Base-by-base conservation (phyloP, 2,888 invertebrate genomes). In the Cantharis nigra region DNA sequence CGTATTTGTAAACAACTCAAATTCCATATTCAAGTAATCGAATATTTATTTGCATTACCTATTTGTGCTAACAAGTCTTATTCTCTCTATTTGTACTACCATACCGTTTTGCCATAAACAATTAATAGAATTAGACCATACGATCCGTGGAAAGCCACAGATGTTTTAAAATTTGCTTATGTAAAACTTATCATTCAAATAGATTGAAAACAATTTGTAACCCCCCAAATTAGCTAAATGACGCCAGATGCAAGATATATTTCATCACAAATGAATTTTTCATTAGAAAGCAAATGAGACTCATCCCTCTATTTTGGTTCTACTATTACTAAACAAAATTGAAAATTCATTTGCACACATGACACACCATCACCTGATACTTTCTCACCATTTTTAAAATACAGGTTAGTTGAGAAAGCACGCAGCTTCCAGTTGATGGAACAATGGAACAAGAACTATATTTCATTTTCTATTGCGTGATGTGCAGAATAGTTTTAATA, bases 191-290 rank as follows among this genome's bases (percentile, higher is more conserved):
- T 74, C 73, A 20, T 74, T 70, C 69, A 71, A 75, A 75, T 30
- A 79, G 77, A 79, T 74, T 72, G 77, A 75, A 77, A 77, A 65
- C 77, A 73, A 79, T 79, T 79, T 77, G 79, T 79, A 77, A 77
- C 76, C 79, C 79, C 28, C 79, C 77, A 75, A 79, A 79, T 79
- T 77, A 79, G 33, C 79, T 72, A 72, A 73, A 72, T 69, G 73
- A 64, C 73, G 73, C 75, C 79, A 79, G 79, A 79, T 79, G 79
- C 71, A 62, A 70, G 65, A 75, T 72, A 77, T 77, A 77, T 77
- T 77, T 75, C 77, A 77, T 77, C 74, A 64, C 64, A 75, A 75
- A 77, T 77, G 75, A 79, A 79, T 79, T 79, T 79, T 79, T 79
- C 79, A 79, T 79, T 79, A 73, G 75, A 71, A 73, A 75, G 69